Percentiles rank a stretch among this genome's conserved stretches.
Conservation (phyloP, 2,888 invertebrate species). For the Drosophila seclusa region DNA sequence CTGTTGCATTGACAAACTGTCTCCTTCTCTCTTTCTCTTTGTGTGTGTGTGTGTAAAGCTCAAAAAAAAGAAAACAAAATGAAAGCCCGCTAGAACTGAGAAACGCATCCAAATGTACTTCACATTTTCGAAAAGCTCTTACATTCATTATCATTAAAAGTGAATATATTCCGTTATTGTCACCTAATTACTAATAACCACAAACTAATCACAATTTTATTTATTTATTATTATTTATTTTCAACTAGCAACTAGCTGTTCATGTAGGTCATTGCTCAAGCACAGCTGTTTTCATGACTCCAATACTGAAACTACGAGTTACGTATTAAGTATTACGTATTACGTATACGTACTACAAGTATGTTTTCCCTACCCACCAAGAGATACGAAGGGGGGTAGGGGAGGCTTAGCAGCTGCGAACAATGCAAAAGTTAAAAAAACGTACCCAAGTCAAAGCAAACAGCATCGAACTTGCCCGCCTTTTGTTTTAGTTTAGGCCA, state of each 20-base stretch:
- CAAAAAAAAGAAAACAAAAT: background rate
- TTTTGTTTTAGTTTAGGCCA: conserved; percentile 58
- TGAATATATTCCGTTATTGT: background rate
- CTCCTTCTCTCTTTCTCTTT: background rate
- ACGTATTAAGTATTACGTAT: background rate
- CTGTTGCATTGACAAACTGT: background rate
- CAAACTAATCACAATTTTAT: background rate
- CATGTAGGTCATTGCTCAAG: background rate
- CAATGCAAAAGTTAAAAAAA: conserved; percentile 29
- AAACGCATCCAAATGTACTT: background rate
- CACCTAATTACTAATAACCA: background rate
- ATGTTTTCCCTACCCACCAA: background rate
- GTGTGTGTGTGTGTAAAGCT: background rate
- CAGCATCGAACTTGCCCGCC: conserved; percentile 61
- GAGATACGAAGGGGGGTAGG: background rate
- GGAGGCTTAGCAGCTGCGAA: background rate
- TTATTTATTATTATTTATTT: background rate
- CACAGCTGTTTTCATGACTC: background rate
- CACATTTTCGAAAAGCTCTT: background rate
- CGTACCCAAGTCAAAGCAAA: conserved; percentile 45
- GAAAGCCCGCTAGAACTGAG: background rate
- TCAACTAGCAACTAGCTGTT: background rate
- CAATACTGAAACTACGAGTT: background rate
- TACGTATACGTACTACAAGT: background rate
- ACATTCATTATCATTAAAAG: background rate